phyloP scores from a whole-genome alignment of 1,140 invertebrate genomes.

The Drosophila bocqueti region DNA sequence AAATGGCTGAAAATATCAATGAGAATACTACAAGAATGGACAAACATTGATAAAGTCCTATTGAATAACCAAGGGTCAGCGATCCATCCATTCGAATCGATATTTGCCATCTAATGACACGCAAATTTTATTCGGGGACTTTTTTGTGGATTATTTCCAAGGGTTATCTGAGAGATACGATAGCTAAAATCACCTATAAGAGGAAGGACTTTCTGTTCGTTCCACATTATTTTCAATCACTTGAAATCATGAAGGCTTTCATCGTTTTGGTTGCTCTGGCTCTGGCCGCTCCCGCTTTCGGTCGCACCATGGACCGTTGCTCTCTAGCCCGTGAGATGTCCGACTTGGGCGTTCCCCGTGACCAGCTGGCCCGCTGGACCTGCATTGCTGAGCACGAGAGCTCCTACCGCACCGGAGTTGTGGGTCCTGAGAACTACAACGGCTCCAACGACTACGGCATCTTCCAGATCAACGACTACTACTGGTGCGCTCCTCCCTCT shows the following conservation, averaged over 20 bases:
- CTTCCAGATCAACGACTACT: conserved; percentile 81
- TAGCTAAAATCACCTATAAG: background rate
- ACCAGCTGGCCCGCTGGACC: conserved; percentile 63
- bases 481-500: conserved; percentile 71
- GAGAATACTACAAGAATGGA: conserved; percentile 4
- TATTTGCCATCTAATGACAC: background rate
- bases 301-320: conserved; percentile 75
- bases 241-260: conserved; percentile 61
- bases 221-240: conserved; percentile 51
- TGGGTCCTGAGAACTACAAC: conserved; percentile 63
- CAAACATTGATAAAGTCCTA: background rate
- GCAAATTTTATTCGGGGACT: background rate
- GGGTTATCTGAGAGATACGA: conserved; percentile 12
- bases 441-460: conserved; percentile 80
- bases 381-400: conserved; percentile 76
- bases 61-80: background rate
- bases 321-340: conserved; percentile 79
- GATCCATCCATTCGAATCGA: conserved; percentile 1
- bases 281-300: conserved; percentile 59
- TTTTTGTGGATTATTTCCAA: background rate
- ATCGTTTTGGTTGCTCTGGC: conserved; percentile 68
- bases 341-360: conserved; percentile 66
- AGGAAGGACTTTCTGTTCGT: background rate
- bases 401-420: conserved; percentile 64
- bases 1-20: conserved; percentile 18